phyloP scores from a whole-genome alignment of 2,113 vertebrate genomes.

The Pipa parva region DNA sequence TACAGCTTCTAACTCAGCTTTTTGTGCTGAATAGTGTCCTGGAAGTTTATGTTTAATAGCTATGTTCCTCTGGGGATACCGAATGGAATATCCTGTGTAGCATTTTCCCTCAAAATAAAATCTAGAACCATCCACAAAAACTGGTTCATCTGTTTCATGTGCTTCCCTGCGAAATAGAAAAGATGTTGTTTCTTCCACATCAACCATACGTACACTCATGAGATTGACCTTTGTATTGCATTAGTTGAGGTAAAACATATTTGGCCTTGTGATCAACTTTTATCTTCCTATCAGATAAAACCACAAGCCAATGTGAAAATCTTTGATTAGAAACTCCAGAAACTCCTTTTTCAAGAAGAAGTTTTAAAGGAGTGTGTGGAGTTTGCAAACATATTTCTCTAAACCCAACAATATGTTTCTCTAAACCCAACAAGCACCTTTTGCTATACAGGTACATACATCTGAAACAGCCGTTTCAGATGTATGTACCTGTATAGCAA shows the following conservation, averaged over 20 bases:
- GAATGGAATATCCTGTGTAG: not conserved
- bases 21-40: not conserved
- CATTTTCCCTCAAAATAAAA: not conserved
- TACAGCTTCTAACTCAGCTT: not conserved
- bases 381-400: not conserved
- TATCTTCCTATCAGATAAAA: not conserved
- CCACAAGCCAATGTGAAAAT: not conserved
- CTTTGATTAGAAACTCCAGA: not conserved
- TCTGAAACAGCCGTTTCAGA: conserved; percentile 1
- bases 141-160: not conserved
- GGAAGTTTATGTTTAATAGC: not conserved
- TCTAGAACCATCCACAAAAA: not conserved
- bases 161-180: not conserved
- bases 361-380: not conserved
- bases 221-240: not conserved
- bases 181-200: not conserved
- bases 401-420: not conserved
- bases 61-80: not conserved
- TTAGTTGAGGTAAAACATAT: too few species aligned
- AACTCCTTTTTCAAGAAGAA: not conserved
- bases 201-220: too few species aligned
- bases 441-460: too few species aligned
- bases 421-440: too few species aligned
- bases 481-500: not conserved
- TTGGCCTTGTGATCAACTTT: too few species aligned